These are phyloP conservation scores for Nineta flava DNA, from an alignment of 2,888 invertebrate species.

Conservation along the genomic window DNA sequence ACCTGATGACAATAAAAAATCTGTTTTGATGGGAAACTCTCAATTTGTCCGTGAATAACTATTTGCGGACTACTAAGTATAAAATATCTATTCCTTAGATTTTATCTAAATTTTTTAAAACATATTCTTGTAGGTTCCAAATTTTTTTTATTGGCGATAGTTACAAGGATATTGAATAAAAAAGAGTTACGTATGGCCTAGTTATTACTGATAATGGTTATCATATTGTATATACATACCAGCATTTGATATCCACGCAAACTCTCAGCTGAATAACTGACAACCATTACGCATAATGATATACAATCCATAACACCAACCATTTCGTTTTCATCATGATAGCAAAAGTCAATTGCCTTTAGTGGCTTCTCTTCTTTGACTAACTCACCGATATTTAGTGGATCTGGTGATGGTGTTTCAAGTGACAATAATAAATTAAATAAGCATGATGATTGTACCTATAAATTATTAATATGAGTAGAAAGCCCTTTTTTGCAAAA, in stretches of 20 bases:
- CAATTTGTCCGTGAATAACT: no score
- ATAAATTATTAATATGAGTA: constrained; percentile 10
- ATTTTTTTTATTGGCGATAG: no score
- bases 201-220: no score
- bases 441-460: constrained; percentile 80
- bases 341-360: constrained; percentile 95
- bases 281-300: constrained; percentile 97
- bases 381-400: constrained; percentile 78
- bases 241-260: constrained; percentile 82
- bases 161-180: no score
- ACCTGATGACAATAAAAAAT: no score
- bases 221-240: constrained; percentile 31
- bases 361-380: constrained; percentile 84
- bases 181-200: no score
- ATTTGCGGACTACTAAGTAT: no score
- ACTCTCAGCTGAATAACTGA: constrained; percentile 95
- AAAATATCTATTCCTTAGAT: no score
- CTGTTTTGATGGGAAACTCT: no score
- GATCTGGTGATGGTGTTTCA: constrained; percentile 89
- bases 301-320: constrained; percentile 94
- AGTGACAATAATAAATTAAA: constrained; percentile 83
- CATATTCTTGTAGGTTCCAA: no score
- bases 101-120: no score
- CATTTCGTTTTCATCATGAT: constrained; percentile 94
- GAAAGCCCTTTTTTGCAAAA: background rate